phyloP scores from a whole-genome alignment of 2,888 invertebrate genomes.

The Rapana venosa region DNA sequence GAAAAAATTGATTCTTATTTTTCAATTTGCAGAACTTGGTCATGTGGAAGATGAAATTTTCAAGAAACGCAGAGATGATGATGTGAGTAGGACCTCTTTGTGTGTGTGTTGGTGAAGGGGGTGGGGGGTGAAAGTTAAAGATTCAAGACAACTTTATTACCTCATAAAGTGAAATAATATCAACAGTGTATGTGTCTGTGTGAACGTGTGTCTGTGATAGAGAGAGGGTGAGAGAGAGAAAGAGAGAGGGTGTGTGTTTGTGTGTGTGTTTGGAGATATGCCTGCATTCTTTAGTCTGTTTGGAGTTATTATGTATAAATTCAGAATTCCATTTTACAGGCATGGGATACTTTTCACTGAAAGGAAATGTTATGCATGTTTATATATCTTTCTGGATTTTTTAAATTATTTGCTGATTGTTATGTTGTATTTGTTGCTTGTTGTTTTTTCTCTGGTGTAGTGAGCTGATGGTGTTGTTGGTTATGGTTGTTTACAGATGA shows the following conservation, averaged over 20 bases:
- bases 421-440: neutral
- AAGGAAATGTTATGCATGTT: too few relatives aligned
- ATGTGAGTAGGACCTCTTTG: slow-evolving; percentile 77
- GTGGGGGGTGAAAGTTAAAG: too few relatives aligned
- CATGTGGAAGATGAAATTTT: slow-evolving; percentile 98
- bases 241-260: neutral
- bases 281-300: too few relatives aligned
- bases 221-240: neutral
- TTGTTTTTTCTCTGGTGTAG: neutral
- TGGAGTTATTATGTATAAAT: too few relatives aligned
- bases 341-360: too few relatives aligned
- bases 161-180: too few relatives aligned
- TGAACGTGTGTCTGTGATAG: too few relatives aligned
- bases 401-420: neutral
- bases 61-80: slow-evolving; percentile 91
- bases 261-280: neutral
- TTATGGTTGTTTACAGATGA: slow-evolving; percentile 77
- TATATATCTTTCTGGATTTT: too few relatives aligned
- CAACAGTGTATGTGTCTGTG: too few relatives aligned
- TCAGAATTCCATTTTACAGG: too few relatives aligned
- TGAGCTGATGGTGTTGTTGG: neutral
- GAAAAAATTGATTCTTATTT: neutral
- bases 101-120: neutral
- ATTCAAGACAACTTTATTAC: too few relatives aligned
- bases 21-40: slow-evolving; percentile 85